phyloP scores from a whole-genome alignment of 2,113 vertebrate genomes.

The Notarius lentiginosus region DNA sequence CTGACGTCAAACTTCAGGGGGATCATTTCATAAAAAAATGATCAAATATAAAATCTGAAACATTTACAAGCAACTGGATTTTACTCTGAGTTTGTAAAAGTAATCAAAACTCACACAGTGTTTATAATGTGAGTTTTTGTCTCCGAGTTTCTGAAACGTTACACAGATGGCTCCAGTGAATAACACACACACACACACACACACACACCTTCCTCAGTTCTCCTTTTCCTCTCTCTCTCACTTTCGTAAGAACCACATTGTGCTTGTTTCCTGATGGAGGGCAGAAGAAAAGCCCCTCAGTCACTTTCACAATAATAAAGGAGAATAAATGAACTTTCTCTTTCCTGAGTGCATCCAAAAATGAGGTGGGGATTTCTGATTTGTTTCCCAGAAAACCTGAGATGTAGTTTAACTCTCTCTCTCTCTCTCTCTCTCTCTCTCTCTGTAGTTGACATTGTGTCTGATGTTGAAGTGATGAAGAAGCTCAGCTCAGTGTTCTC shows the following conservation, averaged over 20 bases:
- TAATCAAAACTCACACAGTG: neutral
- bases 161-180: neutral
- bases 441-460: conserved; percentile 23
- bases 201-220: neutral
- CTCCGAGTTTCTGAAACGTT: neutral
- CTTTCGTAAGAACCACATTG: neutral
- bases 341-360: neutral
- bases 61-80: neutral
- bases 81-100: neutral
- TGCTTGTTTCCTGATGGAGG: neutral
- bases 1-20: neutral
- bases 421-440: no score
- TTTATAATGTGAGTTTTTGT: neutral
- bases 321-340: neutral
- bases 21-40: neutral
- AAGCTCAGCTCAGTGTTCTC: conserved; percentile 52
- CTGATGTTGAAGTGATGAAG: conserved; percentile 40
- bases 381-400: neutral
- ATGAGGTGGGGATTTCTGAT: neutral
- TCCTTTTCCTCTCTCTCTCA: neutral
- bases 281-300: neutral
- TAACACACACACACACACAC: neutral
- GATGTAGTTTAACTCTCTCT: neutral
- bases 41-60: neutral
- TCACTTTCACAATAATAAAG: neutral